Conservation (phyloP, 2,113 vertebrate species). For the Podocnemis expansa region DNA sequence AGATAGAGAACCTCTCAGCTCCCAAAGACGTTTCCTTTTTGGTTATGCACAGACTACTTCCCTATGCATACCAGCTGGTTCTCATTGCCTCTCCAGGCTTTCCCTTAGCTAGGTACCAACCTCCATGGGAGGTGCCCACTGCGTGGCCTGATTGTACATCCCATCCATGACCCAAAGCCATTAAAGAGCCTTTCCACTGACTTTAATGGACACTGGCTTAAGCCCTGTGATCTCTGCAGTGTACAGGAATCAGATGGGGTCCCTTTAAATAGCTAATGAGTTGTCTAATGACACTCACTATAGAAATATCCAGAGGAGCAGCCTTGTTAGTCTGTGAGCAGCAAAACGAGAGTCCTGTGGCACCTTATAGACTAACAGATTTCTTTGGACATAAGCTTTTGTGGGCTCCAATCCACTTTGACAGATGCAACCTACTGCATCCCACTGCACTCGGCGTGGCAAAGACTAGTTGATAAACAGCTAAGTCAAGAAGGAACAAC, state of each 20-base stretch:
- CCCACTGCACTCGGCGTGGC: too few relatives aligned
- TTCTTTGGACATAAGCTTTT: too few relatives aligned
- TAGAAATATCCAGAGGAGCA: too few relatives aligned
- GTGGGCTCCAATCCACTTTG: too few relatives aligned
- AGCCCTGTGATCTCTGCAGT: not conserved
- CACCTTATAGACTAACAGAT: too few relatives aligned
- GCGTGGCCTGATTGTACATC: not conserved
- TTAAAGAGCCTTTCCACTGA: not conserved
- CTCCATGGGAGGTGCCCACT: not conserved
- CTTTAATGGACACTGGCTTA: not conserved
- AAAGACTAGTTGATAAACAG: not conserved
- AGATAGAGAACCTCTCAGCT: not conserved
- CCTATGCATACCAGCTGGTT: not conserved
- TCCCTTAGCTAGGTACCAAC: not conserved
- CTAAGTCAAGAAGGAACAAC: not conserved
- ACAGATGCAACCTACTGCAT: too few relatives aligned
- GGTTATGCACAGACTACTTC: not conserved
- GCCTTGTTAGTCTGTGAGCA: too few relatives aligned
- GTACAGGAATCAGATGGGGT: not conserved
- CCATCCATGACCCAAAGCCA: not conserved
- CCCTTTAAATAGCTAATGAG: not conserved
- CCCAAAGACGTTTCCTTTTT: not conserved
- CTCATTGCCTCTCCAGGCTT: not conserved
- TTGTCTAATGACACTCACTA: not conserved
- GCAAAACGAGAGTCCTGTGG: too few relatives aligned